phyloP scores from a whole-genome alignment of 30 jellyfish, hydroid and myxozoan species.

The Pseudorhiza aurosa region DNA sequence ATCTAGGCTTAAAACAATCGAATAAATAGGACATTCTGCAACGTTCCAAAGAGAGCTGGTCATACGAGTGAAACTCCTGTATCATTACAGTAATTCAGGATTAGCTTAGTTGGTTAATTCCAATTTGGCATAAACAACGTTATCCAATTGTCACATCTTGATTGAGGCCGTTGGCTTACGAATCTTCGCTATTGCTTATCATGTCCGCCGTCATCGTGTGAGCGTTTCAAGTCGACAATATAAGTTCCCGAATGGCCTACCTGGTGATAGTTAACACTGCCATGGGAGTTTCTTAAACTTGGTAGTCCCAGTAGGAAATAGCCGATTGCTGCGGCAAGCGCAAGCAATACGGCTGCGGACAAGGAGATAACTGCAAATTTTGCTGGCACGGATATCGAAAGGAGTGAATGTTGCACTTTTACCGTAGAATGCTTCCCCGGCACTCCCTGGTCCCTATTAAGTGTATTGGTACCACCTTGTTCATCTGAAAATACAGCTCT shows the following conservation, averaged over 20 bases:
- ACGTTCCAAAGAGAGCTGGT: no score
- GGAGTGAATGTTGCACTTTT: constrained; percentile 51
- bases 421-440: constrained; percentile 10
- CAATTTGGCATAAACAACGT: no score
- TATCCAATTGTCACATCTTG: no score
- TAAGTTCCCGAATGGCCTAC: constrained; percentile 48
- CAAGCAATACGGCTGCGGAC: constrained; percentile 77
- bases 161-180: no score
- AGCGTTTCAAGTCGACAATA: constrained; percentile 29
- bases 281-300: not conserved
- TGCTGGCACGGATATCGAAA: constrained; percentile 85
- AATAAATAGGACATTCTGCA: no score
- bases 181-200: constrained; percentile 27
- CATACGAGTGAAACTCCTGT: no score
- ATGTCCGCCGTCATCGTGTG: constrained; percentile 49
- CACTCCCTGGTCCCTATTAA: not conserved
- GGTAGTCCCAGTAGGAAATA: constrained; percentile 84
- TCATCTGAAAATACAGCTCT: constrained; percentile 59
- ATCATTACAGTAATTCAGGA: no score
- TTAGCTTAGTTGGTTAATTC: no score
- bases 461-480: not conserved
- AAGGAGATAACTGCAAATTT: constrained; percentile 85
- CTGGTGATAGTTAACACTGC: constrained; percentile 40
- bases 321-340: constrained; percentile 85
- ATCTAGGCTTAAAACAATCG: no score